These are phyloP conservation scores for Leptoclinus maculatus DNA, from an alignment of 2,797 vertebrate species.

Conservation along the genomic window DNA sequence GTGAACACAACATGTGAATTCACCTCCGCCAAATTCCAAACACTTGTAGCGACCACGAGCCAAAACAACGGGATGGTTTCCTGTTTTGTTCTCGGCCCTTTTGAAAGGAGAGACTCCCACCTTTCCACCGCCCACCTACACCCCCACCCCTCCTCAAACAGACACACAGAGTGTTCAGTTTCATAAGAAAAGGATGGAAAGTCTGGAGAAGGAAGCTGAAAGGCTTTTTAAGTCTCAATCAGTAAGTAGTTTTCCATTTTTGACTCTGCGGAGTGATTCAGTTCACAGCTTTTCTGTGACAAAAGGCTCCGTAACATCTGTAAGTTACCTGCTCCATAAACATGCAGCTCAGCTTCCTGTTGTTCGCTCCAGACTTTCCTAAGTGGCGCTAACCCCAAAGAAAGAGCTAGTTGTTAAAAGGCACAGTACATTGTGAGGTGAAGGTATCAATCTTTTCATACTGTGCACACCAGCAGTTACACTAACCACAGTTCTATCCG, in stretches of 20 bases:
- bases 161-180: neutral
- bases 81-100: constrained; percentile 77
- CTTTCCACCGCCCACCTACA: constrained; percentile 47
- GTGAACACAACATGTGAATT: constrained; percentile 70
- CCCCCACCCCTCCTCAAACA: neutral
- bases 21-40: constrained; percentile 77
- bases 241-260: constrained; percentile 70
- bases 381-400: constrained; percentile 22
- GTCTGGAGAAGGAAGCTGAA: constrained; percentile 53
- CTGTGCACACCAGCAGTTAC: neutral
- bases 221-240: constrained; percentile 49
- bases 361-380: constrained; percentile 52
- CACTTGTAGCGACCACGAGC: constrained; percentile 72
- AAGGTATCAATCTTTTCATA: neutral
- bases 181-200: constrained; percentile 56
- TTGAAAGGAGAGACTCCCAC: constrained; percentile 72
- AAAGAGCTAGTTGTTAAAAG: constrained; percentile 7
- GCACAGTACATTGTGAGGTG: constrained; percentile 12
- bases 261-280: neutral
- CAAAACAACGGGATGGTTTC: constrained; percentile 80
- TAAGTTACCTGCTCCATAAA: constrained; percentile 59
- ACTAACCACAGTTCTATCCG: no score
- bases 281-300: constrained; percentile 52
- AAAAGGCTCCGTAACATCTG: constrained; percentile 22
- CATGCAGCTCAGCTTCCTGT: constrained; percentile 55